These are phyloP conservation scores for Limulus polyphemus DNA, from an alignment of 2,888 invertebrate species.

Conservation along the genomic window DNA sequence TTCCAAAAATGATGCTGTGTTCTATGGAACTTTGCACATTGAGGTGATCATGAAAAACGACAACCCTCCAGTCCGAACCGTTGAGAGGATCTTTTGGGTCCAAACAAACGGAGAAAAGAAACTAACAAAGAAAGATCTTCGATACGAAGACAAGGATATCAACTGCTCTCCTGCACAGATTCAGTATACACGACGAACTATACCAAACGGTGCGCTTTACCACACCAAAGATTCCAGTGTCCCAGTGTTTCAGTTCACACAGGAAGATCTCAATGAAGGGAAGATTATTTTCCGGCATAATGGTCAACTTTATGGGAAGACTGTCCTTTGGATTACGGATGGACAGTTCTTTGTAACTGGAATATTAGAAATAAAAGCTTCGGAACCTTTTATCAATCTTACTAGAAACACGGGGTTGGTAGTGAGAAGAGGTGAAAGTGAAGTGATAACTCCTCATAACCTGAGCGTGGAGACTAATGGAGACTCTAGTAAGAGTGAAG, in stretches of 20 bases:
- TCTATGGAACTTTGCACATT: conserved; percentile 64
- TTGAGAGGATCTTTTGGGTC: conserved; percentile 66
- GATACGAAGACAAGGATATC: conserved; percentile 68
- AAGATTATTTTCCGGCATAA: conserved; percentile 74
- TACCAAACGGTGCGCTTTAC: conserved; percentile 68
- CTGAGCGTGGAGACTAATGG: conserved; percentile 44
- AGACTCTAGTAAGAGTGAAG: conserved; percentile 47
- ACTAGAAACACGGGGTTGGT: conserved; percentile 37
- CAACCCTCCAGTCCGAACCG: conserved; percentile 63
- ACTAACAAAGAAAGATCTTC: conserved; percentile 61
- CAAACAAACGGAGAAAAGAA: conserved; percentile 66
- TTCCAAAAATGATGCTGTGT: conserved; percentile 55
- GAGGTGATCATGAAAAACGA: conserved; percentile 74
- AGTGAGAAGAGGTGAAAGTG: conserved; percentile 30
- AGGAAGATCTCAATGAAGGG: conserved; percentile 73
- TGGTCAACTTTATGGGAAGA: conserved; percentile 56
- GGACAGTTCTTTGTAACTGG: conserved; percentile 70
- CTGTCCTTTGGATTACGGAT: conserved; percentile 75
- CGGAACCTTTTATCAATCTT: conserved; percentile 67
- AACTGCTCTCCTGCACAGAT: conserved; percentile 66
- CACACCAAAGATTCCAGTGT: conserved; percentile 41
- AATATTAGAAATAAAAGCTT: conserved; percentile 69
- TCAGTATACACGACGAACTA: conserved; percentile 61
- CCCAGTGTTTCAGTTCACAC: conserved; percentile 68
- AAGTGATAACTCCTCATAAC: conserved; percentile 33